Conservation (phyloP, 2,888 invertebrate species). For the Acronicta psi region DNA sequence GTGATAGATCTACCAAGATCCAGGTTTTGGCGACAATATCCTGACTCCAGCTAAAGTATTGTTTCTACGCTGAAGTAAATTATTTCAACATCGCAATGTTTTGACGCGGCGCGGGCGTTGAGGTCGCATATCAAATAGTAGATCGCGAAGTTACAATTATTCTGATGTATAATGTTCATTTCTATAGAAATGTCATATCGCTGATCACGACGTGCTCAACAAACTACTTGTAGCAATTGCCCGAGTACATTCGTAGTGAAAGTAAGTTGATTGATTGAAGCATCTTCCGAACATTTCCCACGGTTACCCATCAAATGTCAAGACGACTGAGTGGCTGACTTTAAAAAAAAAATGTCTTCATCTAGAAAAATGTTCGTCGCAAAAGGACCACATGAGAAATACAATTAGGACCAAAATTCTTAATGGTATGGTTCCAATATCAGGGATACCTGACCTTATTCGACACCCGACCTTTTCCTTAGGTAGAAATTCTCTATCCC, state of each 20-base stretch:
- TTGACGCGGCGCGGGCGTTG: neutral
- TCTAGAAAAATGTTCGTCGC: too few relatives aligned
- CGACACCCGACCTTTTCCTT: neutral
- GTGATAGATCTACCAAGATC: too few relatives aligned
- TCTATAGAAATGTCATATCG: too few relatives aligned
- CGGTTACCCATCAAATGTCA: slow-evolving; percentile 33
- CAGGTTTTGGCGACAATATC: too few relatives aligned
- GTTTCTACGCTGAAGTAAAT: too few relatives aligned
- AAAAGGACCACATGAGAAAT: too few relatives aligned
- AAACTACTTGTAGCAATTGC: slow-evolving; percentile 5
- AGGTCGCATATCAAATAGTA: neutral
- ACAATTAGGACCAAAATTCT: too few relatives aligned
- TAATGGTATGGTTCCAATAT: neutral
- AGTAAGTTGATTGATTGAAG: slow-evolving; percentile 44
- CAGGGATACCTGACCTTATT: too few relatives aligned
- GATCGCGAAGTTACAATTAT: neutral
- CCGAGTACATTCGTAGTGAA: slow-evolving; percentile 31
- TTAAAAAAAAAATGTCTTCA: neutral
- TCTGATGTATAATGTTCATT: neutral
- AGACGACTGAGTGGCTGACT: slow-evolving; percentile 1
- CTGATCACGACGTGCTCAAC: slow-evolving; percentile 12
- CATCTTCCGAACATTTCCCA: slow-evolving; percentile 36
- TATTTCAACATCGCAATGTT: too few relatives aligned
- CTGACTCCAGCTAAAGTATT: too few relatives aligned
- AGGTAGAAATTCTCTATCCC: slow-evolving; percentile 1